Percentiles rank a stretch among this genome's conserved stretches.
phyloP scores from a whole-genome alignment of 2,888 invertebrate species.

The Drosophila cracens region DNA sequence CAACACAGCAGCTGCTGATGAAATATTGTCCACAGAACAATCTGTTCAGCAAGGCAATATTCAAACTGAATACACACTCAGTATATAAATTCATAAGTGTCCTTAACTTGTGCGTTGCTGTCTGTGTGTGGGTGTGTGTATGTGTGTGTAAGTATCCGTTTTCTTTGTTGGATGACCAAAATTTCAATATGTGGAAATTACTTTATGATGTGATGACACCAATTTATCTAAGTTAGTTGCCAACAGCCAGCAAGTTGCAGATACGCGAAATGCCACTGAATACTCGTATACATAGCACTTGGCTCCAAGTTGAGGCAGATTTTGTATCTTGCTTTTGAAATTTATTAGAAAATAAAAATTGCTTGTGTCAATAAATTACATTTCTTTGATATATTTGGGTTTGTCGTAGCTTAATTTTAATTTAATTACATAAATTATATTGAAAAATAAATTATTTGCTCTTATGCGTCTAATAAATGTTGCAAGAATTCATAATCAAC shows the following conservation, averaged over 20 bases:
- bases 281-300: slow-evolving; percentile 17
- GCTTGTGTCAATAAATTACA: background rate
- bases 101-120: background rate
- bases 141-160: slow-evolving; percentile 15
- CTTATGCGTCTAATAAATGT: slow-evolving; percentile 45
- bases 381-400: too few species aligned
- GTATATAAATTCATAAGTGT: slow-evolving; percentile 22
- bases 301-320: slow-evolving; percentile 1
- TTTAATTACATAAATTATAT: background rate
- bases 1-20: slow-evolving; percentile 69
- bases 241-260: slow-evolving; percentile 31
- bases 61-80: slow-evolving; percentile 40
- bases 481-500: slow-evolving; percentile 61
- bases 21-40: slow-evolving; percentile 76
- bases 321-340: background rate
- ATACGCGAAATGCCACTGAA: slow-evolving; percentile 7
- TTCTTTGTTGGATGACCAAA: slow-evolving; percentile 48
- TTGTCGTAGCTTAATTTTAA: background rate
- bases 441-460: background rate
- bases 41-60: slow-evolving; percentile 42
- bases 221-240: slow-evolving; percentile 80
- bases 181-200: slow-evolving; percentile 84
- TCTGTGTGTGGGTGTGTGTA: slow-evolving; percentile 23
- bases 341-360: background rate
- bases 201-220: slow-evolving; percentile 85